Conservation (phyloP, 2,113 vertebrate genomes). For the Machaerirhynchus nigripectus region DNA sequence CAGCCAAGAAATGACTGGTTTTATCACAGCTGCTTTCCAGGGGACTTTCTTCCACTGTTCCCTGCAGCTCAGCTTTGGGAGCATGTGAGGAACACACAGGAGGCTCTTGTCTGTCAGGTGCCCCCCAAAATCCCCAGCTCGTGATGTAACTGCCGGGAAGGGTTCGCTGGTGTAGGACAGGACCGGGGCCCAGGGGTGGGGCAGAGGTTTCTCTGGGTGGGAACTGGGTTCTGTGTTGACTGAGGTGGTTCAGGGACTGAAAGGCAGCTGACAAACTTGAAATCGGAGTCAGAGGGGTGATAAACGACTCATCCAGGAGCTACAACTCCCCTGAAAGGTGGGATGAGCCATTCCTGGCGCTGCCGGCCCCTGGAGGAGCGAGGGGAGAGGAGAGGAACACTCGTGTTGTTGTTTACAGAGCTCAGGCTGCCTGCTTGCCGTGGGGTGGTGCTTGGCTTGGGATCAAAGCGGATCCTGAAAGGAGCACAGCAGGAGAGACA, state of each 20-base stretch:
- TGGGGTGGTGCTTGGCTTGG: background rate
- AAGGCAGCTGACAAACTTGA: background rate
- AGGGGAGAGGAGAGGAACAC: background rate
- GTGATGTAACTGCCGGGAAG: background rate
- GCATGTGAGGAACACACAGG: fast-evolving
- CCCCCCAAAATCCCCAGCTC: background rate
- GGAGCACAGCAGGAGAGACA: background rate
- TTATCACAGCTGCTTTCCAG: background rate
- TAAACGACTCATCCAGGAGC: fast-evolving
- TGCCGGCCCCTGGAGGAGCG: fast-evolving
- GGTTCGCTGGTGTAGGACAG: background rate
- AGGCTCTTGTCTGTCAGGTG: background rate
- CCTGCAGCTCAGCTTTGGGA: background rate
- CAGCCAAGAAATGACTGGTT: background rate
- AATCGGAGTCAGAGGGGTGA: fast-evolving
- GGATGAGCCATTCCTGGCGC: fast-evolving
- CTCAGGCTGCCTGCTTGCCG: background rate
- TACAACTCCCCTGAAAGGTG: fast-evolving
- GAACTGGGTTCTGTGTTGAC: fast-evolving
- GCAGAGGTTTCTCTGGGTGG: fast-evolving
- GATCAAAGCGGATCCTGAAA: background rate
- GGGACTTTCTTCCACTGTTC: background rate
- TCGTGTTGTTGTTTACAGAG: background rate
- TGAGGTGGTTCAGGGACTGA: background rate
- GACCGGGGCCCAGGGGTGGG: background rate